phyloP scores from a whole-genome alignment of 2,113 vertebrate species.

The Plestiodon gilberti region DNA sequence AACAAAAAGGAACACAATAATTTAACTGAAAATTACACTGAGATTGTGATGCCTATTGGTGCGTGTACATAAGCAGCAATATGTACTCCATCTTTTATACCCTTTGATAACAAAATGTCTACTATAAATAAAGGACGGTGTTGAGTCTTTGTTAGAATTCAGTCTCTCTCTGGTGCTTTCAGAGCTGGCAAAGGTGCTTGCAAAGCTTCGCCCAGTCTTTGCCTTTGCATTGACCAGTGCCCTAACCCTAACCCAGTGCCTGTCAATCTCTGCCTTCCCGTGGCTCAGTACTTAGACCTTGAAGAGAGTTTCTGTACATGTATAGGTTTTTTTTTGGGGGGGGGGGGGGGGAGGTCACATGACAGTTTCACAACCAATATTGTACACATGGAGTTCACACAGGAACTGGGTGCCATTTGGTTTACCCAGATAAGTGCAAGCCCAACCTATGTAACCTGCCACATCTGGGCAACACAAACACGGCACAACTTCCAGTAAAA shows the following conservation, averaged over 20 bases:
- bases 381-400: neutral
- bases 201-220: neutral
- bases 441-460: neutral
- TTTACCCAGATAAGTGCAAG: neutral
- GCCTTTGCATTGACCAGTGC: neutral
- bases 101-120: slow-evolving; percentile 55
- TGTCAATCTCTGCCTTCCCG: neutral
- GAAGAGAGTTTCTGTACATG: too few species aligned
- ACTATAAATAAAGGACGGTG: slow-evolving; percentile 50
- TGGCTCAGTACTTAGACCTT: too few species aligned
- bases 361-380: too few species aligned
- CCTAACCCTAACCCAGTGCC: too few species aligned
- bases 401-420: neutral
- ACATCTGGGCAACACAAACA: neutral
- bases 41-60: slow-evolving; percentile 42
- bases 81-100: slow-evolving; percentile 48
- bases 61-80: slow-evolving; percentile 9
- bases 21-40: slow-evolving; percentile 54
- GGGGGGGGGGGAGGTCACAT: too few species aligned
- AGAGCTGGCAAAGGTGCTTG: too few species aligned
- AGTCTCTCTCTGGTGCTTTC: neutral
- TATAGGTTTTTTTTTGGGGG: too few species aligned
- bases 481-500: neutral
- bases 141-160: slow-evolving; percentile 43
- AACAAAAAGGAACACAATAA: slow-evolving; percentile 61